Conservation (phyloP, 1,140 invertebrate genomes). For the Drosophila asahinai region DNA sequence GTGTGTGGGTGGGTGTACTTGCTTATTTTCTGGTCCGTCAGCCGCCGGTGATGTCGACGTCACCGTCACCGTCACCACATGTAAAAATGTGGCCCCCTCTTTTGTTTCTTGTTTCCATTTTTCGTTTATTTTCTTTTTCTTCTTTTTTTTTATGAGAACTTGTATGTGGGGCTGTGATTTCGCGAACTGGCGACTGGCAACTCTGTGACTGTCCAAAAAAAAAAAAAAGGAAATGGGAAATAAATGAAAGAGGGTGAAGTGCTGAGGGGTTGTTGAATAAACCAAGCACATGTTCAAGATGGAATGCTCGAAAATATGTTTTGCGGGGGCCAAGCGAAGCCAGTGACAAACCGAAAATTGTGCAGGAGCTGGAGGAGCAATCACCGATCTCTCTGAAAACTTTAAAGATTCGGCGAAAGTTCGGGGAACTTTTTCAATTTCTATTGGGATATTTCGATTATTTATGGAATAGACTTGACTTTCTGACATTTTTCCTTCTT, state of each 20-base stretch:
- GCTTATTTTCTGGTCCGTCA: conserved; percentile 83
- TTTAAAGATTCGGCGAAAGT: neutral
- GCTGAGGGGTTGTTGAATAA: conserved; percentile 36
- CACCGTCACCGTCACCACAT: conserved; percentile 73
- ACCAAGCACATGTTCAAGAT: conserved; percentile 62
- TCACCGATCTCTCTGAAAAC: neutral
- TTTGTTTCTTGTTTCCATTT: conserved; percentile 45
- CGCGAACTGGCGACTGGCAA: conserved; percentile 49
- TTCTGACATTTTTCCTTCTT: neutral
- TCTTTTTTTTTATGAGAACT: conserved; percentile 13
- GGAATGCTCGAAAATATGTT: conserved; percentile 67
- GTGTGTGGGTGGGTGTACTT: conserved; percentile 53
- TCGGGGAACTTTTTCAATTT: neutral
- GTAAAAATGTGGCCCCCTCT: conserved; percentile 63
- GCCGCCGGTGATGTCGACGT: conserved; percentile 68
- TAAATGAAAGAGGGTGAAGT: conserved; percentile 29
- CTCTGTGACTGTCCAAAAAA: conserved; percentile 43
- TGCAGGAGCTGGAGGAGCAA: neutral
- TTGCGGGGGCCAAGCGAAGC: neutral
- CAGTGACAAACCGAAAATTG: conserved; percentile 32
- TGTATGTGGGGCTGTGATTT: conserved; percentile 65
- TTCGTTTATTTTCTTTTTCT: neutral
- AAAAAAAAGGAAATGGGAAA: conserved; percentile 25
- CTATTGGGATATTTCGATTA: neutral
- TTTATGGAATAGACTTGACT: neutral